phyloP scores from a whole-genome alignment of 2,113 vertebrate species.

The Hippocampus zosterae region DNA sequence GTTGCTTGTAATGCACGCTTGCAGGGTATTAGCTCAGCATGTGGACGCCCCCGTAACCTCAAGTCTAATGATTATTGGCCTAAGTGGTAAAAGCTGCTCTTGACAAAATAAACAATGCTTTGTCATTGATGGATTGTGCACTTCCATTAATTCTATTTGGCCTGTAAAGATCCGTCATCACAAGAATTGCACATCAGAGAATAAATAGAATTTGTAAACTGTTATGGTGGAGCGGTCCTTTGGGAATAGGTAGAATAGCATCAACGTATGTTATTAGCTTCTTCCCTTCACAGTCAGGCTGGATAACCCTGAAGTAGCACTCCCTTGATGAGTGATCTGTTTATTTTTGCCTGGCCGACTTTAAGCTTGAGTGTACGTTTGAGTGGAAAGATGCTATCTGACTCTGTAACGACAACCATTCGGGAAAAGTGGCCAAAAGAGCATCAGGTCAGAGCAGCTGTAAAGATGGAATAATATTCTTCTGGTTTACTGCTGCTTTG shows the following conservation, averaged over 20 bases:
- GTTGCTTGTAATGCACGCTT: background rate
- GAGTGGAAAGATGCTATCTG: slow-evolving; percentile 54
- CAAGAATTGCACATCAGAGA: slow-evolving; percentile 34
- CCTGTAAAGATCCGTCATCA: slow-evolving; percentile 42
- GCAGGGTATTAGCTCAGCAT: background rate
- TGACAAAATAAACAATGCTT: slow-evolving; percentile 18
- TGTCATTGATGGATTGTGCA: slow-evolving; percentile 26
- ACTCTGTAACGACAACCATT: slow-evolving; percentile 42
- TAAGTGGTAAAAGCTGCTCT: slow-evolving; percentile 23
- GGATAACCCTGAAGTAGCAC: slow-evolving; percentile 59
- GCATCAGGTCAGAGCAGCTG: slow-evolving; percentile 53
- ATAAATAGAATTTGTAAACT: slow-evolving; percentile 35
- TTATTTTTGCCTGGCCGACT: slow-evolving; percentile 66
- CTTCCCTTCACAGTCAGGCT: slow-evolving; percentile 39
- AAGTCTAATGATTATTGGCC: slow-evolving; percentile 4
- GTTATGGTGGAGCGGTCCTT: slow-evolving; percentile 30
- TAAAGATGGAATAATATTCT: slow-evolving; percentile 39
- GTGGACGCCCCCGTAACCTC: background rate
- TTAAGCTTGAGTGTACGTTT: slow-evolving; percentile 56
- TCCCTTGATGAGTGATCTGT: slow-evolving; percentile 61
- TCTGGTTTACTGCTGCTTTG: slow-evolving; percentile 28
- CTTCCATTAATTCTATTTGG: slow-evolving; percentile 24
- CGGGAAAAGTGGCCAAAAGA: slow-evolving; percentile 39
- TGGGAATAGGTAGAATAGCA: slow-evolving; percentile 40
- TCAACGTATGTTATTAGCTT: slow-evolving; percentile 51